These are phyloP conservation scores for Leistus spinibarbis DNA, from an alignment of 2,888 invertebrate species.

Conservation along the genomic window DNA sequence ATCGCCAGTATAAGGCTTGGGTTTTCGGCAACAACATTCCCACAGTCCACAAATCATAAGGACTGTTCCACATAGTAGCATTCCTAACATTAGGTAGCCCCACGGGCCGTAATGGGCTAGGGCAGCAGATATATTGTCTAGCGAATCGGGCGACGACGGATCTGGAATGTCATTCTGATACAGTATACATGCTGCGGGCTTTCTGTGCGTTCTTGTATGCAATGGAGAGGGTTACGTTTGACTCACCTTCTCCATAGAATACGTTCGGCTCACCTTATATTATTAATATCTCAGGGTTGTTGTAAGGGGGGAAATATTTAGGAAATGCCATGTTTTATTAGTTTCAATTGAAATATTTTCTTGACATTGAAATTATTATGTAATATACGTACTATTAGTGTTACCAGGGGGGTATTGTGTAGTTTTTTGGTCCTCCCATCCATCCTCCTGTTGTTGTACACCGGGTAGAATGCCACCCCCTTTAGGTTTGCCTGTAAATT, in stretches of 20 bases:
- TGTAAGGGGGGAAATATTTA: too few relatives aligned
- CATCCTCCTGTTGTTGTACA: not conserved
- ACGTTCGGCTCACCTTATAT: too few relatives aligned
- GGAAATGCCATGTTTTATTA: too few relatives aligned
- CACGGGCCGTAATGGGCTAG: constrained; percentile 74
- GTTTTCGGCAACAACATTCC: constrained; percentile 62
- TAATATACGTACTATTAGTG: constrained; percentile 44
- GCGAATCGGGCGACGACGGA: constrained; percentile 40
- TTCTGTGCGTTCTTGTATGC: not conserved
- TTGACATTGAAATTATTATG: too few relatives aligned
- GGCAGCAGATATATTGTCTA: constrained; percentile 62
- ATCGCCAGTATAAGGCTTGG: constrained; percentile 48
- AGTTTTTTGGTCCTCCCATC: not conserved
- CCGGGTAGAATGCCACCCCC: not conserved
- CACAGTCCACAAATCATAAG: constrained; percentile 73
- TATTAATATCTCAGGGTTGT: too few relatives aligned
- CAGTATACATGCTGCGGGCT: not conserved
- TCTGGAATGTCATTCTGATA: constrained; percentile 17
- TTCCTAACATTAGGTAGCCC: constrained; percentile 75
- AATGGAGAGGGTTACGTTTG: not conserved
- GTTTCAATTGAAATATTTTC: too few relatives aligned
- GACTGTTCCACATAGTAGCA: constrained; percentile 72
- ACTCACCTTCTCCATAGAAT: too few relatives aligned
- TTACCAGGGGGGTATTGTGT: constrained; percentile 45
- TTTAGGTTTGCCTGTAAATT: constrained; percentile 37